A percentile compares a stretch with the other conserved stretches of the same genome.
phyloP scores from a whole-genome alignment of 2,113 vertebrate genomes.

The Aythya baeri region DNA sequence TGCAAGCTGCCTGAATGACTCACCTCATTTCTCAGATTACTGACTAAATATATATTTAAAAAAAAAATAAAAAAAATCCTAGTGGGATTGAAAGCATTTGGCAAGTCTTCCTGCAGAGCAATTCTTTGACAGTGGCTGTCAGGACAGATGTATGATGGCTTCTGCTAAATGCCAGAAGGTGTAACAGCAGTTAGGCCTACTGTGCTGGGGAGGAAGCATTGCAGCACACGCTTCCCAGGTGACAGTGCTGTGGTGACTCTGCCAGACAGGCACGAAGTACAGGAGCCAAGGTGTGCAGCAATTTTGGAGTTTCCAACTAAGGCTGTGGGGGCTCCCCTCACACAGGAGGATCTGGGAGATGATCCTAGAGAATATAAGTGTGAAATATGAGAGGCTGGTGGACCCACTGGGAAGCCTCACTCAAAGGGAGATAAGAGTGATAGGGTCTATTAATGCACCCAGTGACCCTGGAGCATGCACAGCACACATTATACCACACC shows the following conservation, averaged over 20 bases:
- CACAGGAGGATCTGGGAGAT: neutral
- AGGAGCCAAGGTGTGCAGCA: neutral
- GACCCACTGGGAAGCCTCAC: neutral
- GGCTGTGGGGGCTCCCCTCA: neutral
- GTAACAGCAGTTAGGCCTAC: neutral
- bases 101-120: neutral
- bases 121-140: neutral
- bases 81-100: neutral
- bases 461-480: neutral
- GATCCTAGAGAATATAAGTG: rapidly evolving
- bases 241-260: neutral
- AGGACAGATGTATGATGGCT: neutral
- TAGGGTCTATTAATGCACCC: neutral
- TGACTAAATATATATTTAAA: neutral
- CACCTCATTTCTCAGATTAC: conserved; percentile 8
- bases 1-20: neutral
- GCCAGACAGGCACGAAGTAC: neutral
- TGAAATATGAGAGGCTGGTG: neutral
- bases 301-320: neutral
- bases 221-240: neutral
- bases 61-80: neutral
- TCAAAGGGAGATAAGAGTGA: neutral
- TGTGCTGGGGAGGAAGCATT: neutral
- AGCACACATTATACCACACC: neutral
- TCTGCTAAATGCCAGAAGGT: neutral